These are phyloP conservation scores for Mellivora capensis DNA, from an alignment of 2,113 vertebrate species.

Conservation along the genomic window DNA sequence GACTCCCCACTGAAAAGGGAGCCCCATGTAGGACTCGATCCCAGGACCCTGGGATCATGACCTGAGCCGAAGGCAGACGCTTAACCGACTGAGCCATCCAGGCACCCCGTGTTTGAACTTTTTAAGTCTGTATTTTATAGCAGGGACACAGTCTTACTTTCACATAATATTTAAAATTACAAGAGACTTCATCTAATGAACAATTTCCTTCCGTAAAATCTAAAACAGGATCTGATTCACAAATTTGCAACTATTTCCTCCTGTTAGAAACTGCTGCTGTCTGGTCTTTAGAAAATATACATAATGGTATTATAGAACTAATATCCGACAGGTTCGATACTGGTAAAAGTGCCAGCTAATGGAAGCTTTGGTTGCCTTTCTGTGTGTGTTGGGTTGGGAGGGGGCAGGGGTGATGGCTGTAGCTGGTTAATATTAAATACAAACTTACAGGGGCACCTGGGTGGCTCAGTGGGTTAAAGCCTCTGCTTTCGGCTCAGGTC, in stretches of 20 bases:
- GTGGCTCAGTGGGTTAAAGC: no score
- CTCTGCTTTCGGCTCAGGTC: no score
- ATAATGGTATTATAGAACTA: not conserved
- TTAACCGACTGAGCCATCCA: no score
- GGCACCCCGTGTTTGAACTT: not conserved
- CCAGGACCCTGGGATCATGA: no score
- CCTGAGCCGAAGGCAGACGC: no score
- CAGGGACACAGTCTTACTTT: not conserved
- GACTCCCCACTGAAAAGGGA: no score
- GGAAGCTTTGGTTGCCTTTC: not conserved
- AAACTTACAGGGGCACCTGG: no score
- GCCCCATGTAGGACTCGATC: no score
- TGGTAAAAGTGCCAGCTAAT: not conserved
- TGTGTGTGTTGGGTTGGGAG: not conserved
- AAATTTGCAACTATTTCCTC: conserved; percentile 32
- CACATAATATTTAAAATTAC: conserved; percentile 23
- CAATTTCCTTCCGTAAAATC: conserved; percentile 7
- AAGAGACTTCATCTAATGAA: conserved; percentile 21
- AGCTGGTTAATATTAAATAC: not conserved
- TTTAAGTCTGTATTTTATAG: conserved; percentile 35
- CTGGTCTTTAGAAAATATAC: conserved; percentile 18
- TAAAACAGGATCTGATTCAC: conserved; percentile 14
- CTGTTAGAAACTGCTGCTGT: not conserved
- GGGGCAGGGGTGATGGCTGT: not conserved
- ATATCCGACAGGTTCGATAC: not conserved